Evolutionary conservation across 2,113 vertebrate species (phyloP).

Genomic region (Chaenogobius annularis): DNA sequence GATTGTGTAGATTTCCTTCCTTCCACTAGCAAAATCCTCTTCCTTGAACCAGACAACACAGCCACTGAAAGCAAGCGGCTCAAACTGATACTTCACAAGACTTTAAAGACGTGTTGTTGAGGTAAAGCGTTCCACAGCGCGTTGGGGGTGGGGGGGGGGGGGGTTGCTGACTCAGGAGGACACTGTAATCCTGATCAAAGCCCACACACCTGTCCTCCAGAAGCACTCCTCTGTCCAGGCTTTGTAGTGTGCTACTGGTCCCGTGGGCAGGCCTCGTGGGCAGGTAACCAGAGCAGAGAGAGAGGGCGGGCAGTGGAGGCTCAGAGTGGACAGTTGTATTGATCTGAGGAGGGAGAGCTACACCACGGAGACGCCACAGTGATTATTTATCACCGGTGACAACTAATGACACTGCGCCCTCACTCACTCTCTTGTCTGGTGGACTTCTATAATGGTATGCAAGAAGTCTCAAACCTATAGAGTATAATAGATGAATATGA

Average conservation of each 20-base stretch:
- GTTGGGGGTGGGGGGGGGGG: too few species aligned
- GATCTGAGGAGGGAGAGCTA: constrained; percentile 53
- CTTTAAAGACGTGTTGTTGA: constrained; percentile 26
- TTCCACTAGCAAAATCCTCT: constrained; percentile 25
- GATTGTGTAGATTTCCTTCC: too few species aligned
- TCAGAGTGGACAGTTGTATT: constrained; percentile 35
- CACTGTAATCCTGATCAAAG: constrained; percentile 69
- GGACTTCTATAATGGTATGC: neutral
- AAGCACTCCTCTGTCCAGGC: constrained; percentile 36
- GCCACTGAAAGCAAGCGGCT: constrained; percentile 9
- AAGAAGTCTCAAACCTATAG: neutral
- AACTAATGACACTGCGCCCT: constrained; percentile 13
- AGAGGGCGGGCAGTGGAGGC: constrained; percentile 24
- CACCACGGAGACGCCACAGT: constrained; percentile 20
- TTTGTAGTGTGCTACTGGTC: constrained; percentile 44
- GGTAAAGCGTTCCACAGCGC: constrained; percentile 32
- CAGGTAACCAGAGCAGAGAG: constrained; percentile 19
- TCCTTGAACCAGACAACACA: constrained; percentile 35
- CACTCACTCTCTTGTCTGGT: neutral
- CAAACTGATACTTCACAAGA: constrained; percentile 17
- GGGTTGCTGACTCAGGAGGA: constrained; percentile 49
- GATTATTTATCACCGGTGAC: constrained; percentile 30
- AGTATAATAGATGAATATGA: neutral
- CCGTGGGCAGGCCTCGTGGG: constrained; percentile 22
- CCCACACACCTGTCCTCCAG: constrained; percentile 43